phyloP scores from a whole-genome alignment of 1,140 invertebrate species.

The Anadara kagoshimensis region DNA sequence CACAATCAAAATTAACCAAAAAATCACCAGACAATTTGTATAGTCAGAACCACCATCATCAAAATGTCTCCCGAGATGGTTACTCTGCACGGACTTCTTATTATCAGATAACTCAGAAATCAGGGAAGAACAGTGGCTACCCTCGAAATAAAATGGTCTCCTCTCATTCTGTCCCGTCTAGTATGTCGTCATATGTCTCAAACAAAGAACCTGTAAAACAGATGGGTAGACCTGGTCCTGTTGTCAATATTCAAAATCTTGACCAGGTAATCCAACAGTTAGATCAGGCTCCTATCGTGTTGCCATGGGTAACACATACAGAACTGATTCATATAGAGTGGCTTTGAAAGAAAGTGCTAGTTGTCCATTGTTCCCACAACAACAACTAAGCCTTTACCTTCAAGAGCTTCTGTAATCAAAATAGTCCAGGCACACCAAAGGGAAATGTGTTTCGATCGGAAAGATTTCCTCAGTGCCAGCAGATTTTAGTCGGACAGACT shows the following conservation, averaged over 20 bases:
- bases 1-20: too few relatives aligned
- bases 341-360: slow-evolving; percentile 49
- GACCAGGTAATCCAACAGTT: slow-evolving; percentile 6
- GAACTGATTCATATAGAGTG: slow-evolving; percentile 45
- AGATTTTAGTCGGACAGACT: slow-evolving; percentile 59
- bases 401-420: not conserved
- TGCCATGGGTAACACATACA: slow-evolving; percentile 44
- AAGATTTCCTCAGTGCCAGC: too few relatives aligned
- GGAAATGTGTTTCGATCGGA: too few relatives aligned
- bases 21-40: too few relatives aligned
- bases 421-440: not conserved
- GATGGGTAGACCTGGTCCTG: slow-evolving; percentile 3
- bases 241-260: slow-evolving; percentile 25
- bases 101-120: too few relatives aligned
- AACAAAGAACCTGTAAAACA: slow-evolving; percentile 4
- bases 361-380: slow-evolving; percentile 45
- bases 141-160: slow-evolving; percentile 6
- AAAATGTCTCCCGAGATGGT: too few relatives aligned
- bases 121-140: too few relatives aligned
- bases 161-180: slow-evolving; percentile 21
- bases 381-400: too few relatives aligned
- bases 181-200: too few relatives aligned
- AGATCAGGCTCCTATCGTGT: slow-evolving; percentile 62
- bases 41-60: too few relatives aligned
- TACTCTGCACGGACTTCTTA: too few relatives aligned